Base-by-base conservation (phyloP, 2,797 vertebrate genomes). In the Anguilla marmorata region DNA sequence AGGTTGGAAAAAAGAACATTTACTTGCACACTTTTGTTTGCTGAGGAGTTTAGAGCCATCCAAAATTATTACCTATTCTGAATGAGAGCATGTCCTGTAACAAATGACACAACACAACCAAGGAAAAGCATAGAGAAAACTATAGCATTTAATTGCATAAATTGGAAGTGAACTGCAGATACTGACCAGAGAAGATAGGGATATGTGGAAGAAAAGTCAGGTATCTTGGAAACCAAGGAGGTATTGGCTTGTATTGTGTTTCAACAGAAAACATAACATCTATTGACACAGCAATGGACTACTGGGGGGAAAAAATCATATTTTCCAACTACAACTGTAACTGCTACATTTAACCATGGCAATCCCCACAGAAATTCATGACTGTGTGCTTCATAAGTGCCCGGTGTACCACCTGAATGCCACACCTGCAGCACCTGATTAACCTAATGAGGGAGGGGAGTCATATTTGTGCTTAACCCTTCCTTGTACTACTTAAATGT, bases 141-240 rank as follows among this genome's bases (percentile, higher is more conserved):
- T 50, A 48, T n/a, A 8, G 16, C 0, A 82, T 50, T 1, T 8
- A 50, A 9, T n/a, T 50, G 79, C 79, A 82, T n/a, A 11, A 6
- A 50, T 24, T 82, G 3, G 14, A 74, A 33, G 19, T 33, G 7
- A 76, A 69, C 63, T 74, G 69, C 27, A 76, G 14, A 76, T 41
- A 41, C 16, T 16, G 37, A 50, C 79, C 79, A 50, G 21, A 48
- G 41, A 27, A 11, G 33, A 21, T 48, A 50, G 8, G 19, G 33
- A 21, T 48, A 50, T 45, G 19, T 50, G 45, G 11, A 45, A 82
- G 45, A 82, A 48, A 21, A 50, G 11, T 21, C 79, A 82, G 83
- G n/a, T 84, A n/a, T 84, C n/a, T 30, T 84, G 83, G 83, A 33
- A 84, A 58, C 56, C 56, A 58, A 84, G 83, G 19, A 56, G 50